phyloP scores from a whole-genome alignment of 2,113 vertebrate species.

The Macroglossus sobrinus region DNA sequence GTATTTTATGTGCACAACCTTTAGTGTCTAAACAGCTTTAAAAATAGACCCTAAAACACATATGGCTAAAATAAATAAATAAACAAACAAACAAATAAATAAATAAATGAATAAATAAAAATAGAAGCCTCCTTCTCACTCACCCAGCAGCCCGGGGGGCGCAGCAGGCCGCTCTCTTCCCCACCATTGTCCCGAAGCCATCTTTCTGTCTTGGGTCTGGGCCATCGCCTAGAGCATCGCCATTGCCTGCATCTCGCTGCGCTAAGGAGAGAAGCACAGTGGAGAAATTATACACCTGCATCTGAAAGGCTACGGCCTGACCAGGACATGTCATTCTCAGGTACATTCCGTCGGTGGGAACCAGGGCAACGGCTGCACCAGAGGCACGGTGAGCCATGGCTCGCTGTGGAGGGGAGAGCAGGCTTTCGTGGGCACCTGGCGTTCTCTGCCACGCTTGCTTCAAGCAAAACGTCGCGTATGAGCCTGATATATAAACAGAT shows the following conservation, averaged over 20 bases:
- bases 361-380: too few relatives aligned
- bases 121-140: neutral
- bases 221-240: rapidly evolving
- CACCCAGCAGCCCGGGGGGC: neutral
- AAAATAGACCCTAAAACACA: neutral
- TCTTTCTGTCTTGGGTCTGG: rapidly evolving
- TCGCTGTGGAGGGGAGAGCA: neutral
- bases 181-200: neutral
- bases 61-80: neutral
- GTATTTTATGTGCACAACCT: too few relatives aligned
- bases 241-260: rapidly evolving
- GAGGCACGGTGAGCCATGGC: too few relatives aligned
- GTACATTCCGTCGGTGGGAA: neutral
- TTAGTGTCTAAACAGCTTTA: neutral
- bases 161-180: neutral
- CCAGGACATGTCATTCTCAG: neutral
- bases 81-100: too few relatives aligned
- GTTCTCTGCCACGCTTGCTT: neutral
- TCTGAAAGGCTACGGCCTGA: neutral
- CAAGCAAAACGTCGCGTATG: neutral
- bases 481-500: neutral
- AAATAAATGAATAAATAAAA: neutral
- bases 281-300: neutral
- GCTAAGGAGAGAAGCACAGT: rapidly evolving
- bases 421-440: neutral